These are phyloP conservation scores for Campoplex nolae DNA, from an alignment of 2,888 invertebrate genomes.

Conservation along the genomic window DNA sequence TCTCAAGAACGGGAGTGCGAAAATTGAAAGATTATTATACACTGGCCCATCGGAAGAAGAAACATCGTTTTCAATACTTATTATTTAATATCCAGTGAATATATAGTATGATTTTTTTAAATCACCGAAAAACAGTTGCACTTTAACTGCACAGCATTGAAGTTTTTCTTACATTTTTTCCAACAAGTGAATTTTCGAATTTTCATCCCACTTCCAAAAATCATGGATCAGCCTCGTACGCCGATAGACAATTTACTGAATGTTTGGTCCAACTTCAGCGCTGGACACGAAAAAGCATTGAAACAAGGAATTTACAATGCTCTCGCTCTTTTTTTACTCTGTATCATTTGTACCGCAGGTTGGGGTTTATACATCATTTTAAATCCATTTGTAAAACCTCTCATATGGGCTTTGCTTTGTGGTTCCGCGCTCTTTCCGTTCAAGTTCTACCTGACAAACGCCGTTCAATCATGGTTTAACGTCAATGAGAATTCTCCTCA, in stretches of 20 bases:
- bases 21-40: not conserved
- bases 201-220: not conserved
- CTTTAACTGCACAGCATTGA: not conserved
- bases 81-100: conserved; percentile 10
- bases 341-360: conserved; percentile 89
- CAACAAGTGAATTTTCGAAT: not conserved
- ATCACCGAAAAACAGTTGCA: not conserved
- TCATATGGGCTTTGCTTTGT: conserved; percentile 97
- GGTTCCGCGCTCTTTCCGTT: conserved; percentile 99
- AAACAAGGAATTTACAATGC: conserved; percentile 97
- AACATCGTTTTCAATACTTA: not conserved
- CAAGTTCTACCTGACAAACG: conserved; percentile 92
- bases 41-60: not conserved
- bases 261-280: conserved; percentile 89
- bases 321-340: conserved; percentile 91
- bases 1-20: conserved; percentile 1
- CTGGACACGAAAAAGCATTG: conserved; percentile 94
- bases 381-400: conserved; percentile 96
- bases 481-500: conserved; percentile 88
- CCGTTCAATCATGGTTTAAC: conserved; percentile 92
- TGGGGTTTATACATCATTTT: conserved; percentile 94
- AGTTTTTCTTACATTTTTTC: not conserved
- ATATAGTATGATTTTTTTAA: not conserved
- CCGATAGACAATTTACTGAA: conserved; percentile 90
- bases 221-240: conserved; percentile 85